phyloP scores from a whole-genome alignment of 2,888 invertebrate genomes.

The Mesochorus sp. region DNA sequence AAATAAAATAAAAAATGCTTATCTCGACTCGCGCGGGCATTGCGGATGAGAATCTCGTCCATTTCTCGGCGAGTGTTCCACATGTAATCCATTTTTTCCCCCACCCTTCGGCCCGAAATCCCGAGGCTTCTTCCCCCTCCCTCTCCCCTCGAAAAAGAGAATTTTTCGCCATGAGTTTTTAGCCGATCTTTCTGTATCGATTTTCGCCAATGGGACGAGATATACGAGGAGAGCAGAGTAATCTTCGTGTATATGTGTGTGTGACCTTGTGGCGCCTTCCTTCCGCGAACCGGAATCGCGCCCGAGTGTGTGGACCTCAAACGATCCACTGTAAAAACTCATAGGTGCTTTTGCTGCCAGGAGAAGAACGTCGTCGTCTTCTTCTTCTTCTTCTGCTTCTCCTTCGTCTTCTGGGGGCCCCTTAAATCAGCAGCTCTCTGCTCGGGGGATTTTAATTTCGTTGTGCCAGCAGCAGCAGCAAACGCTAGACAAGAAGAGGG shows the following conservation, averaged over 20 bases:
- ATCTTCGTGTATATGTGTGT: background rate
- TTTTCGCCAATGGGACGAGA: constrained; percentile 18
- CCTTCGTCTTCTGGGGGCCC: constrained; percentile 38
- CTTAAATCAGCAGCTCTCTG: constrained; percentile 49
- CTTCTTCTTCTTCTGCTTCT: constrained; percentile 14
- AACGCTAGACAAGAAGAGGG: background rate
- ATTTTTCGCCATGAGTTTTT: background rate
- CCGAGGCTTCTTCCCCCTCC: too few species aligned
- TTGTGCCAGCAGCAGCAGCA: constrained; percentile 9
- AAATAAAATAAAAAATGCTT: too few species aligned
- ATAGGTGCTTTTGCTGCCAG: background rate
- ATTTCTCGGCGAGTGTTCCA: too few species aligned
- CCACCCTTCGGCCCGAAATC: too few species aligned
- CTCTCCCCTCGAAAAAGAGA: background rate
- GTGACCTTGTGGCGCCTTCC: constrained; percentile 51
- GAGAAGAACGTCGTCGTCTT: constrained; percentile 17
- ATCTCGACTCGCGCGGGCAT: too few species aligned
- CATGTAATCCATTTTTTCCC: too few species aligned
- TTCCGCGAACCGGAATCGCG: constrained; percentile 47
- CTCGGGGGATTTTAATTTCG: constrained; percentile 68
- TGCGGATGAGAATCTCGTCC: too few species aligned
- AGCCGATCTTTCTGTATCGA: constrained; percentile 8
- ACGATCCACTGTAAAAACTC: constrained; percentile 2
- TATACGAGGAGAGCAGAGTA: background rate
- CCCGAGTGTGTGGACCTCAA: constrained; percentile 31